Conservation (phyloP, 1,140 invertebrate species). For the Caenorhabditis brenneri region DNA sequence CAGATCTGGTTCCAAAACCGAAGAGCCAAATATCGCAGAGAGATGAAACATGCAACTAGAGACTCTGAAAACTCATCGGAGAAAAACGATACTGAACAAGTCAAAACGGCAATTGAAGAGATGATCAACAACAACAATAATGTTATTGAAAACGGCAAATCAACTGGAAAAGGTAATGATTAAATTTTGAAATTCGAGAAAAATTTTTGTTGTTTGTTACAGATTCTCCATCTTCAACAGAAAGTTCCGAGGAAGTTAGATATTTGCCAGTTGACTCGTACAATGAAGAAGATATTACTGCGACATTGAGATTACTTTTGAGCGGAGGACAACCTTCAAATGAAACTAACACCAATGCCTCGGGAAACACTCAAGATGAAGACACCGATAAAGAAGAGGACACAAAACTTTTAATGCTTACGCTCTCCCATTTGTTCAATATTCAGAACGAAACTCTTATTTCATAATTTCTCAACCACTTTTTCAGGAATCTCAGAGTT, state of each 20-base stretch:
- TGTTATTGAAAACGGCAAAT: too few relatives aligned
- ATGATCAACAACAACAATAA: too few relatives aligned
- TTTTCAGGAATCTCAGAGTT: not conserved
- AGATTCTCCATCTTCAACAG: too few relatives aligned
- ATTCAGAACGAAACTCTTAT: not conserved
- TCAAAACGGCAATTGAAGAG: not conserved
- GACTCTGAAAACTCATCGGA: not conserved
- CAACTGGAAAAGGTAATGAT: too few relatives aligned
- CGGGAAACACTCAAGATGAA: not conserved
- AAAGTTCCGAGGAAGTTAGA: too few relatives aligned
- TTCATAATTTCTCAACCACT: not conserved
- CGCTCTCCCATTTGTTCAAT: not conserved
- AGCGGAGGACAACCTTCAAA: too few relatives aligned
- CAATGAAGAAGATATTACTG: too few relatives aligned
- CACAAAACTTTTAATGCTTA: not conserved
- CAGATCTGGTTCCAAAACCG: slow-evolving; percentile 32
- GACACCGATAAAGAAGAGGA: not conserved
- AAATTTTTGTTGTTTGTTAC: too few relatives aligned
- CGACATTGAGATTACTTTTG: too few relatives aligned
- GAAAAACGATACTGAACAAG: not conserved
- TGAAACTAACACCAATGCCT: not conserved
- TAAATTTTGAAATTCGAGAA: too few relatives aligned
- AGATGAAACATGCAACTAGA: not conserved
- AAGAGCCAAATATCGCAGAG: not conserved
- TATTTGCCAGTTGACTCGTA: too few relatives aligned